These are phyloP conservation scores for Xiphophorus maculatus DNA, from an alignment of 2,113 vertebrate species.

Conservation along the genomic window DNA sequence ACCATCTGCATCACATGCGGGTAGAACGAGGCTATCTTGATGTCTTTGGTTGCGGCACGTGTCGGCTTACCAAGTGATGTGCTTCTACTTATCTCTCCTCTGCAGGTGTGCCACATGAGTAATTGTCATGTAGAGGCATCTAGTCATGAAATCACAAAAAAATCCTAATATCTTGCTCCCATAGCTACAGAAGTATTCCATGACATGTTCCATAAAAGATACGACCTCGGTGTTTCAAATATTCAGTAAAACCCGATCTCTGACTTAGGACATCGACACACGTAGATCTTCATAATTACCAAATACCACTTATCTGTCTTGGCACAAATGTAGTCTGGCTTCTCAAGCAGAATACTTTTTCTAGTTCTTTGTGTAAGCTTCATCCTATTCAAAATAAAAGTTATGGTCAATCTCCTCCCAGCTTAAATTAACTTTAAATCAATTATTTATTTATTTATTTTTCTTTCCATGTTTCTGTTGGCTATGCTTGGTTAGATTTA, in stretches of 20 bases:
- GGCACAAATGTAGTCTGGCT: not conserved
- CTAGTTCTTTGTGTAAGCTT: not conserved
- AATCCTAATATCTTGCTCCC: conserved; percentile 26
- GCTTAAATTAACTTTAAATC: not conserved
- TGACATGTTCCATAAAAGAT: conserved; percentile 11
- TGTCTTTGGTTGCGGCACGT: conserved; percentile 18
- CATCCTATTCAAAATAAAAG: too few relatives aligned
- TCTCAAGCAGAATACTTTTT: not conserved
- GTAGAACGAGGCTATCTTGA: not conserved
- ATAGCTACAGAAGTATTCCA: conserved; percentile 10
- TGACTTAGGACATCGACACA: not conserved
- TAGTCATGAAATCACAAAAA: conserved; percentile 31
- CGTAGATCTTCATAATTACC: conserved; percentile 3
- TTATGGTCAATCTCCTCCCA: not conserved
- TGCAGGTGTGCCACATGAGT: conserved; percentile 14
- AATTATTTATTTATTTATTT: not conserved
- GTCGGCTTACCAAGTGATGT: conserved; percentile 7
- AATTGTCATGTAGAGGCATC: conserved; percentile 22
- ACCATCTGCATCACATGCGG: not conserved
- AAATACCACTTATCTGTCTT: not conserved
- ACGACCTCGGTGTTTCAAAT: not conserved
- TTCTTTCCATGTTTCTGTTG: not conserved
- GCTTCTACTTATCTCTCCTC: conserved; percentile 23
- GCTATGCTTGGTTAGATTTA: not conserved
- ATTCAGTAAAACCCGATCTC: not conserved